These are phyloP conservation scores for Montipora sp. DNA, from an alignment of 64 coral and sea anemone genomes.

Conservation along the genomic window DNA sequence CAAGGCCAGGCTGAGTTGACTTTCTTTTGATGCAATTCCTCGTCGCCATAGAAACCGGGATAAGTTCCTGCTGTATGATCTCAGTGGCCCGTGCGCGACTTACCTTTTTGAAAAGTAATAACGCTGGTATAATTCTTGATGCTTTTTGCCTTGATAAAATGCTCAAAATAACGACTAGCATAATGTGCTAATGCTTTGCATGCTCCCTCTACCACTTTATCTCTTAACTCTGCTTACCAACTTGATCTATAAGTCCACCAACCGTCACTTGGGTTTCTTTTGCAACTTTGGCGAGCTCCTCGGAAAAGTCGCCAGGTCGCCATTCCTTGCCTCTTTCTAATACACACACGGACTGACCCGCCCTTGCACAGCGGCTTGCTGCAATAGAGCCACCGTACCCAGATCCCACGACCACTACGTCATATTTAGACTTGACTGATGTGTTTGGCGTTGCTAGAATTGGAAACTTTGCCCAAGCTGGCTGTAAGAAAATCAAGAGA, in stretches of 20 bases:
- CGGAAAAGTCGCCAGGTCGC: conserved; percentile 39
- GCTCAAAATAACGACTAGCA: background rate
- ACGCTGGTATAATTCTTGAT: no score
- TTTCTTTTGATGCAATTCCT: no score
- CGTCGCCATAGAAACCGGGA: no score
- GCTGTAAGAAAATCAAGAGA: no score
- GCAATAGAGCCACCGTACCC: conserved; percentile 37
- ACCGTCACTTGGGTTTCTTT: conserved; percentile 38
- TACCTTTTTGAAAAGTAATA: no score
- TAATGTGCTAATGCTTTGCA: no score
- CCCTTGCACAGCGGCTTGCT: conserved; percentile 39
- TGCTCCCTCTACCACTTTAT: no score
- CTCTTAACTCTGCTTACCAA: background rate
- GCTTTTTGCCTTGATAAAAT: no score
- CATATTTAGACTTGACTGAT: conserved; percentile 28
- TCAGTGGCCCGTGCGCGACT: no score
- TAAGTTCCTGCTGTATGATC: no score
- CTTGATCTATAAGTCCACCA: conserved; percentile 17
- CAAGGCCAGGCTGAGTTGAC: no score
- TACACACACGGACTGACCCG: conserved; percentile 34
- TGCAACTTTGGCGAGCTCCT: conserved; percentile 8
- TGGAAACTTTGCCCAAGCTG: background rate
- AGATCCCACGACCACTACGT: conserved; percentile 29
- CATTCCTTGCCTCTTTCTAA: conserved; percentile 54
- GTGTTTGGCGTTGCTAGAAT: background rate